Percentiles rank a stretch among this genome's conserved stretches.
Conservation (phyloP, 2,888 invertebrate species). For the Diloba caeruleocephala region DNA sequence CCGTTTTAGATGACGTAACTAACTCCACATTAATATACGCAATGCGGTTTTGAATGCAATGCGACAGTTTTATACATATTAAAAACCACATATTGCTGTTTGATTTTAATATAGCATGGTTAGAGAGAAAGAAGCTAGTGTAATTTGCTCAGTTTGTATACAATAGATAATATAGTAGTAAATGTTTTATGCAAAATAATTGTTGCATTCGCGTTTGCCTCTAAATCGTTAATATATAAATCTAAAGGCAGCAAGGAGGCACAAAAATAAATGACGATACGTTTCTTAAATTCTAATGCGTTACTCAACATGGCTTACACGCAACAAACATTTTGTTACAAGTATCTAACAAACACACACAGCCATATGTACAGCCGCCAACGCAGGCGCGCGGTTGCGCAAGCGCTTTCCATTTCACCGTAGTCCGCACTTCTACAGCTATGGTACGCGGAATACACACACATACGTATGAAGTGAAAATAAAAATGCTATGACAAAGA, state of each 20-base stretch:
- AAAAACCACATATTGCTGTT: slow-evolving; percentile 34
- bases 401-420: slow-evolving; percentile 87
- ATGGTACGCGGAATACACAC: slow-evolving; percentile 31
- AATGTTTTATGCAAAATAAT: not conserved
- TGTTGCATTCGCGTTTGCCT: not conserved
- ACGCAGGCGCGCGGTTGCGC: slow-evolving; percentile 70
- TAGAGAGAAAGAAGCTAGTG: slow-evolving; percentile 9
- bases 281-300: slow-evolving; percentile 51
- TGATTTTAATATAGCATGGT: slow-evolving; percentile 29
- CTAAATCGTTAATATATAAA: not conserved
- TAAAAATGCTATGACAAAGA: slow-evolving; percentile 17
- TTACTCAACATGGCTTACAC: slow-evolving; percentile 58
- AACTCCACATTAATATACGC: slow-evolving; percentile 69
- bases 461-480: slow-evolving; percentile 29
- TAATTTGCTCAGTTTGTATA: not conserved
- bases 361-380: slow-evolving; percentile 37
- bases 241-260: slow-evolving; percentile 2
- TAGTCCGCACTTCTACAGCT: slow-evolving; percentile 50
- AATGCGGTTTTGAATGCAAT: slow-evolving; percentile 53
- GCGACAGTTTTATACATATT: slow-evolving; percentile 45
- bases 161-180: no score
- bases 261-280: slow-evolving; percentile 26
- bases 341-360: slow-evolving; percentile 48
- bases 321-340: slow-evolving; percentile 49
- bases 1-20: slow-evolving; percentile 86